phyloP scores from a whole-genome alignment of 64 coral and sea anemone species.

The Hydrozoanthus tunicans region DNA sequence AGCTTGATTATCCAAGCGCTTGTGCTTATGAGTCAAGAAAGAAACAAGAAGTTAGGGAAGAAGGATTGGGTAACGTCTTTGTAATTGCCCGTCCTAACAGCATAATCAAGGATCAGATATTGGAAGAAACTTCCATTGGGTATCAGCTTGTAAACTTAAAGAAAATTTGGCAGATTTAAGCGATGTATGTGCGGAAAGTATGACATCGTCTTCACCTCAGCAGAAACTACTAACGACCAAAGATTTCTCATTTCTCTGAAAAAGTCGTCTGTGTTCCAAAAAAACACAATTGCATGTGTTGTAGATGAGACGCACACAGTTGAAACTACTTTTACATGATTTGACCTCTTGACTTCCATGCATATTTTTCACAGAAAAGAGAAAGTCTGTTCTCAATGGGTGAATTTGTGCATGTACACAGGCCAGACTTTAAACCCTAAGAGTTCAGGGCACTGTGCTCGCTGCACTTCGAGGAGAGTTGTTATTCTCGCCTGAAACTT shows the following conservation, averaged over 20 bases:
- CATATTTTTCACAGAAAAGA: background rate
- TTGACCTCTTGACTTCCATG: too few species aligned
- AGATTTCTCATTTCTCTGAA: slow-evolving; percentile 42
- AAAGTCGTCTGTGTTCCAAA: background rate
- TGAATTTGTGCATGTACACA: slow-evolving; percentile 9
- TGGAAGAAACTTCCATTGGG: slow-evolving; percentile 43
- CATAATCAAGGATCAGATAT: slow-evolving; percentile 49
- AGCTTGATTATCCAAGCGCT: background rate
- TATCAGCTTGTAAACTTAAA: slow-evolving; percentile 32
- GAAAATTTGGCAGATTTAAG: slow-evolving; percentile 37
- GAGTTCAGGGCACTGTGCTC: slow-evolving; percentile 3
- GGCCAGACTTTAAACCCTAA: background rate
- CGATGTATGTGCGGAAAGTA: background rate
- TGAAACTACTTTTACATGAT: background rate
- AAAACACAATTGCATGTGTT: slow-evolving; percentile 7
- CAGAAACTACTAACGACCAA: slow-evolving; percentile 55
- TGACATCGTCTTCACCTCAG: slow-evolving; percentile 61
- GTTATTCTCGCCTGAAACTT: slow-evolving; percentile 5
- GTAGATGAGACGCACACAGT: slow-evolving; percentile 63
- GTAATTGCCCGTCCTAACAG: slow-evolving; percentile 44
- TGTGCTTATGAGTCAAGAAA: background rate
- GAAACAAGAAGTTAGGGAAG: background rate
- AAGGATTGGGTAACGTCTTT: background rate
- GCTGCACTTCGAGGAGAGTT: background rate
- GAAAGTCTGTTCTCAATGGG: background rate